A percentile compares a stretch with the other conserved stretches of the same genome.
Evolutionary conservation across 2,888 invertebrate genomes (phyloP).

Genomic region (Clepsis dumicolana): DNA sequence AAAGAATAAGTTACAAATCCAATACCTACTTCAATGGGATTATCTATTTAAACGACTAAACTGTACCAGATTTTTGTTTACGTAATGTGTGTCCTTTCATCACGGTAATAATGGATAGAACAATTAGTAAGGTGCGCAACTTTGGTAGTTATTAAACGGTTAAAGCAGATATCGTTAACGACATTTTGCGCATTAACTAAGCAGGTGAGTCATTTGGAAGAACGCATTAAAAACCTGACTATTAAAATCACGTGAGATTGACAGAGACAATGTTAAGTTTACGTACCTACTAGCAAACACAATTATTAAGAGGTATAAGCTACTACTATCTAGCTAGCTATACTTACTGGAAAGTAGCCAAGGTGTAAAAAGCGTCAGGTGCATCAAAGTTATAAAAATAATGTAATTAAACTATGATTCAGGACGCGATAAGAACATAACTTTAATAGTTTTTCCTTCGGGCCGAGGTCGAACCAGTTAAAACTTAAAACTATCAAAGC

Average conservation of each 20-base stretch:
- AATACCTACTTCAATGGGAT: not conserved
- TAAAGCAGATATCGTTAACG: not conserved
- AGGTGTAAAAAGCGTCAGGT: conserved; percentile 30
- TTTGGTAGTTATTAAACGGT: not conserved
- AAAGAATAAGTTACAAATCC: not conserved
- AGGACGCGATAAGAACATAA: conserved; percentile 46
- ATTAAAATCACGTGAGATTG: conserved; percentile 46
- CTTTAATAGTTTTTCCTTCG: conserved; percentile 39
- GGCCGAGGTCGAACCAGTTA: conserved; percentile 22
- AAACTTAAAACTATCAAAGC: not conserved
- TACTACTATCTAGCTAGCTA: not conserved
- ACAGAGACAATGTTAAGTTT: conserved; percentile 32
- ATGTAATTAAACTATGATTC: conserved; percentile 43
- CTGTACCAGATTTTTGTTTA: not conserved
- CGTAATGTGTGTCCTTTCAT: not conserved
- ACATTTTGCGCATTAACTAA: conserved; percentile 45
- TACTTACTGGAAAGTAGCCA: not conserved
- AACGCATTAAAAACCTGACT: conserved; percentile 50
- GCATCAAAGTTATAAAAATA: conserved; percentile 28
- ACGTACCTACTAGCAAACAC: conserved; percentile 1
- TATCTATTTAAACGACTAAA: not conserved
- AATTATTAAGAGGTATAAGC: not conserved
- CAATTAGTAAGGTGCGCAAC: not conserved
- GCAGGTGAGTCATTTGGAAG: conserved; percentile 56
- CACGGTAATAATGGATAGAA: not conserved